Evolutionary conservation across 2,113 vertebrate species (phyloP).

Genomic region (Gila orcuttii): DNA sequence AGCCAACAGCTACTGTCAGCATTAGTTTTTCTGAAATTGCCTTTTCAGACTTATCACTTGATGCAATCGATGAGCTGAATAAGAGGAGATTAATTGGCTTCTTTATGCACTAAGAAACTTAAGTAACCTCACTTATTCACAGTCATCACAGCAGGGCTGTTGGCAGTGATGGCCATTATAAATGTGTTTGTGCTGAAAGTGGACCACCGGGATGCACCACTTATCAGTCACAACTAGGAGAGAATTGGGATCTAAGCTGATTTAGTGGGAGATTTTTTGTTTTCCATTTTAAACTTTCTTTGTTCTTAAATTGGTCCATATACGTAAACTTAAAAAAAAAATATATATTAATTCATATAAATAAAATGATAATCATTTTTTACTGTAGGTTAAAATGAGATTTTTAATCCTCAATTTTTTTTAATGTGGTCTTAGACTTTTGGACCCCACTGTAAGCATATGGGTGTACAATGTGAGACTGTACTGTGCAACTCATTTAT

Average conservation of each 20-base stretch:
- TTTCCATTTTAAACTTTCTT: neutral
- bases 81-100: constrained; percentile 68
- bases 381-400: neutral
- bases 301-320: neutral
- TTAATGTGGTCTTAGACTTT: neutral
- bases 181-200: constrained; percentile 31
- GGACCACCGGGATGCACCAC: neutral
- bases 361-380: neutral
- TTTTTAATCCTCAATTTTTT: neutral
- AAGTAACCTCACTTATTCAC: constrained; percentile 38
- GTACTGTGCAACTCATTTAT: neutral
- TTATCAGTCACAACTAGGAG: constrained; percentile 3
- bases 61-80: constrained; percentile 70
- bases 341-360: neutral
- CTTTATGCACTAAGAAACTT: constrained; percentile 41
- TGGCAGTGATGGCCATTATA: constrained; percentile 14
- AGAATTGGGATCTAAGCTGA: neutral
- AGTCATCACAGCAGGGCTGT: constrained; percentile 28
- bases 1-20: constrained; percentile 71
- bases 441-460: neutral
- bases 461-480: neutral
- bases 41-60: constrained; percentile 69
- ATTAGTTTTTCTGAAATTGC: constrained; percentile 70
- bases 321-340: neutral
- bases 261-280: neutral